phyloP scores from a whole-genome alignment of 2,888 invertebrate genomes.

The Drosophila seclusa region DNA sequence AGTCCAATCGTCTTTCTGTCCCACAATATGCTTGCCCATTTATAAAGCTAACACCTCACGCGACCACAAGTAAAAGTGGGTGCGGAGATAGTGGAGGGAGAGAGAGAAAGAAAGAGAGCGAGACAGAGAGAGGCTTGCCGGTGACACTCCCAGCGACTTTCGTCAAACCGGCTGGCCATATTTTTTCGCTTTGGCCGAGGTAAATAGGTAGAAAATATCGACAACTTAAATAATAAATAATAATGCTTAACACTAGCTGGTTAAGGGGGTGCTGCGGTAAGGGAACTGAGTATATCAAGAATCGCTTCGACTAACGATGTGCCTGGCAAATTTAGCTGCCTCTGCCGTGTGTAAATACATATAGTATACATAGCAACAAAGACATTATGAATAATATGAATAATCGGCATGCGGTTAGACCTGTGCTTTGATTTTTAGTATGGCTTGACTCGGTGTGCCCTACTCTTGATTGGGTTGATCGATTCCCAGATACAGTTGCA shows the following conservation, averaged over 20 bases:
- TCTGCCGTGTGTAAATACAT: slow-evolving; percentile 12
- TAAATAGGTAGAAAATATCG: slow-evolving; percentile 61
- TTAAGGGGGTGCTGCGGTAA: slow-evolving; percentile 24
- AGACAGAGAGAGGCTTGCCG: neutral
- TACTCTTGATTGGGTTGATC: slow-evolving; percentile 15
- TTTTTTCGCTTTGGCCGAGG: slow-evolving; percentile 6
- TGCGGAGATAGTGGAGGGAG: slow-evolving; percentile 1
- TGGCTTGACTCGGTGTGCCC: slow-evolving; percentile 45
- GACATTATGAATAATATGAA: slow-evolving; percentile 72
- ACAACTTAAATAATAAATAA: slow-evolving; percentile 81
- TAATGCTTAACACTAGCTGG: slow-evolving; percentile 69
- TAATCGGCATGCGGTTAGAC: slow-evolving; percentile 61
- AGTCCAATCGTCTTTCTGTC: slow-evolving; percentile 22
- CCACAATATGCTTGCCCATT: slow-evolving; percentile 15
- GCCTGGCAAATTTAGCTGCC: slow-evolving; percentile 14
- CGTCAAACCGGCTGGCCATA: slow-evolving; percentile 47
- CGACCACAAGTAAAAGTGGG: slow-evolving; percentile 21
- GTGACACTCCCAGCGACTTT: slow-evolving; percentile 63
- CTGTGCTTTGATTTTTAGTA: slow-evolving; percentile 65
- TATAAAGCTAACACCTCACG: slow-evolving; percentile 47
- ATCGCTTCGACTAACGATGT: slow-evolving; percentile 21
- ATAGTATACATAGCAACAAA: slow-evolving; percentile 26
- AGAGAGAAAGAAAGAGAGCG: neutral
- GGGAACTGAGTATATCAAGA: slow-evolving; percentile 14
- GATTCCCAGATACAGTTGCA: slow-evolving; percentile 7